Percentiles rank a stretch among this genome's conserved stretches.
Conservation (phyloP, 2,888 invertebrate genomes). For the Anthrax anthrax region DNA sequence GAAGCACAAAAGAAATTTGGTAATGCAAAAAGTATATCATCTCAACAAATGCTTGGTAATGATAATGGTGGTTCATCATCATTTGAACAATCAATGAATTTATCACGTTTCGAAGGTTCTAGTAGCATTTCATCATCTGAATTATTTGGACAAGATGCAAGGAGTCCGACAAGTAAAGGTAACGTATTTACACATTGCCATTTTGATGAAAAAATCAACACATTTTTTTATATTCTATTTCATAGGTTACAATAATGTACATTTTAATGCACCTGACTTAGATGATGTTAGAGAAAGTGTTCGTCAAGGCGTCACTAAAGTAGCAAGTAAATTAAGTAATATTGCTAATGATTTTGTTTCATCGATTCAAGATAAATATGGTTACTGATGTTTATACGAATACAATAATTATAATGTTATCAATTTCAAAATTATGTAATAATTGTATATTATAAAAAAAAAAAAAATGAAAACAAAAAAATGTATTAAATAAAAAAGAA, state of each 20-base stretch:
- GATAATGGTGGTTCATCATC: conserved; percentile 33
- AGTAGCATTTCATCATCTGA: conserved; percentile 93
- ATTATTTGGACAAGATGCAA: conserved; percentile 49
- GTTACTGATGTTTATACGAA: conserved; percentile 41
- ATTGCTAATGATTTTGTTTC: conserved; percentile 89
- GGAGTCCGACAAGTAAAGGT: conserved; percentile 14
- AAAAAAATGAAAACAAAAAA: too few species aligned
- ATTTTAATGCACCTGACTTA: conserved; percentile 58
- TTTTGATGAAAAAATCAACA: conserved; percentile 4
- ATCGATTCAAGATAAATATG: conserved; percentile 72
- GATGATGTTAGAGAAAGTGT: conserved; percentile 97
- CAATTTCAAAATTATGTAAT: too few species aligned
- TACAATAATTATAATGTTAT: background rate
- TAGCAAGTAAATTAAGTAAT: conserved; percentile 90
- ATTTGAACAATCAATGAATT: conserved; percentile 44
- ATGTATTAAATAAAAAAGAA: too few species aligned
- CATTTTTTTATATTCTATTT: conserved; percentile 2
- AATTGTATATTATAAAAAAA: too few species aligned
- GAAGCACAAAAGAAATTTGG: conserved; percentile 93
- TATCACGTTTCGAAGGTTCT: conserved; percentile 78
- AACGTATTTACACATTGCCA: too few species aligned
- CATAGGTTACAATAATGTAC: conserved; percentile 23
- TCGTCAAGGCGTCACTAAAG: conserved; percentile 89
- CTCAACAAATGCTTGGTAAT: conserved; percentile 89
- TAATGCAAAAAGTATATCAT: conserved; percentile 93